Percentiles rank a stretch among this genome's conserved stretches.
Conservation (phyloP, 2,113 vertebrate species). For the Nematolebias whitei region DNA sequence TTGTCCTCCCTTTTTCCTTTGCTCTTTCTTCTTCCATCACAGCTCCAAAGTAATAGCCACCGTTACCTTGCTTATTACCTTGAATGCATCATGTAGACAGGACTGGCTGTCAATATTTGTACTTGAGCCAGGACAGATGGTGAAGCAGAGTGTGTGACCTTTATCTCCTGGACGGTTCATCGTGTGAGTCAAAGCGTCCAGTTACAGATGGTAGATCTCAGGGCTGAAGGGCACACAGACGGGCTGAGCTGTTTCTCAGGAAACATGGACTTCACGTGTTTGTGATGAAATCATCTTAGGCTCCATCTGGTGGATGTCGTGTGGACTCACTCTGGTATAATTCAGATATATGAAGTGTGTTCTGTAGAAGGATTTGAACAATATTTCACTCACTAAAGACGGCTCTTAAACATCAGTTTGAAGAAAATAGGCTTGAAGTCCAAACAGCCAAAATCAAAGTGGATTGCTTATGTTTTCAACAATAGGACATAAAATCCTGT, state of each 20-base stretch:
- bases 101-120: not conserved
- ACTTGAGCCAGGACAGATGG: not conserved
- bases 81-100: not conserved
- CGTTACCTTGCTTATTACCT: not conserved
- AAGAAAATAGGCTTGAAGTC: too few relatives aligned
- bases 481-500: too few relatives aligned
- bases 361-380: too few relatives aligned
- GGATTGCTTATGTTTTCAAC: too few relatives aligned
- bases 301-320: constrained; percentile 36
- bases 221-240: constrained; percentile 23
- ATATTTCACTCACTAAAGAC: too few relatives aligned
- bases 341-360: not conserved
- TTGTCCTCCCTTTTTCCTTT: not conserved
- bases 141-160: constrained; percentile 23
- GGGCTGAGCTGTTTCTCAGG: constrained; percentile 3
- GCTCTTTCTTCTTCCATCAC: too few relatives aligned
- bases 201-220: constrained; percentile 15
- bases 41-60: not conserved
- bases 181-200: constrained; percentile 13
- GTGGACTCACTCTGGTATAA: not conserved
- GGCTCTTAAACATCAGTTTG: too few relatives aligned
- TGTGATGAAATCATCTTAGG: not conserved
- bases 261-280: not conserved
- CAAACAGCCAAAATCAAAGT: too few relatives aligned
- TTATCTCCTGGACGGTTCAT: constrained; percentile 12